phyloP scores from a whole-genome alignment of 2,113 vertebrate genomes.

The Colossoma macropomum region DNA sequence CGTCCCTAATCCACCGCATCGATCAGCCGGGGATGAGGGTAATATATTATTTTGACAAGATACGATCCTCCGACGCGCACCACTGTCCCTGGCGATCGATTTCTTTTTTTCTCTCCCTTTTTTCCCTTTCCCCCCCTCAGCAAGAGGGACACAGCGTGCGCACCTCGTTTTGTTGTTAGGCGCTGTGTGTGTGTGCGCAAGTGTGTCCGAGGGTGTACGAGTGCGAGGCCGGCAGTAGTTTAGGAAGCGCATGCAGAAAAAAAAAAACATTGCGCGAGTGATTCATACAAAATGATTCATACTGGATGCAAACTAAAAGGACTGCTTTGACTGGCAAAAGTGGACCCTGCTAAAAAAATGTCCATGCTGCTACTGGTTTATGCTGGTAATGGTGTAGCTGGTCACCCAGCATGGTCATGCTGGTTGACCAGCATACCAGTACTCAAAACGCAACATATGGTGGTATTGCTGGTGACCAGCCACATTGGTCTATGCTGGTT shows the following conservation, averaged over 20 bases:
- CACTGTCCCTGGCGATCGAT: constrained; percentile 91
- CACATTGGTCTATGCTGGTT: too few species aligned
- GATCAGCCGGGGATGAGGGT: constrained; percentile 96
- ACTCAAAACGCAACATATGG: too few species aligned
- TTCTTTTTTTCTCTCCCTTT: constrained; percentile 79
- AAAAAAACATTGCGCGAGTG: constrained; percentile 33
- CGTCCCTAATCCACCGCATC: constrained; percentile 95
- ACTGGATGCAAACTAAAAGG: background rate
- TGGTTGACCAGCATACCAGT: too few species aligned
- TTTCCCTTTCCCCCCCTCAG: constrained; percentile 75
- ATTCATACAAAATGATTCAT: constrained; percentile 17
- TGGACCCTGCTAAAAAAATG: too few species aligned
- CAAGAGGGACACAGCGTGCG: constrained; percentile 75
- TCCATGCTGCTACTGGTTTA: too few species aligned
- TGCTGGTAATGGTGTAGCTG: too few species aligned
- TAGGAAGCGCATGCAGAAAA: constrained; percentile 73
- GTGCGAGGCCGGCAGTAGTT: constrained; percentile 70
- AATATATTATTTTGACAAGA: constrained; percentile 99
- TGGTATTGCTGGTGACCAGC: too few species aligned
- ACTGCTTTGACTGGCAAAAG: too few species aligned
- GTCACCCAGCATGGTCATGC: too few species aligned
- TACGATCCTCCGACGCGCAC: constrained; percentile 91
- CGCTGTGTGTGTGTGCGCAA: constrained; percentile 64
- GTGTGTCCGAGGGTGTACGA: constrained; percentile 61
- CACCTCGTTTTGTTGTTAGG: constrained; percentile 53